These are phyloP conservation scores for Turdus rufiventris DNA, from an alignment of 2,113 vertebrate genomes.

Conservation along the genomic window DNA sequence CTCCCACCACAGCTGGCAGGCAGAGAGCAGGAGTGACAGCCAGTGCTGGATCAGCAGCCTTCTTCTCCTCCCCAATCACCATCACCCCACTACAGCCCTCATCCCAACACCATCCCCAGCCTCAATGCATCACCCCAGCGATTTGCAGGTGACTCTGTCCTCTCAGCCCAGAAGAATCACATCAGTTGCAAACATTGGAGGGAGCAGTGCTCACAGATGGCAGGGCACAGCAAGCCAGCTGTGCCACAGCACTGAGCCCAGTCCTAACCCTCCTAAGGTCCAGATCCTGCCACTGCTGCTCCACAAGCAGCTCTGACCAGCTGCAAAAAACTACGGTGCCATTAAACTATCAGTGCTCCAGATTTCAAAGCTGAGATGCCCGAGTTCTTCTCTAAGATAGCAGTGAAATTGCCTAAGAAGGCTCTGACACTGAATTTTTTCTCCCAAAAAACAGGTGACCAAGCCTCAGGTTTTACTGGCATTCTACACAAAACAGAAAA, in stretches of 20 bases:
- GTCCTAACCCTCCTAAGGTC: background rate
- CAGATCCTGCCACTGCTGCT: background rate
- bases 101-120: background rate
- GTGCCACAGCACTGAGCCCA: background rate
- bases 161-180: background rate
- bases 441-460: background rate
- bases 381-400: background rate
- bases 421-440: background rate
- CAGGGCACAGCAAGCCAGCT: background rate
- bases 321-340: background rate
- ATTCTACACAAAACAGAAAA: background rate
- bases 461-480: background rate
- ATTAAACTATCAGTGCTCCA: background rate
- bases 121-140: background rate
- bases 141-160: background rate
- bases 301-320: background rate
- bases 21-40: background rate
- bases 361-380: background rate
- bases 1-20: background rate
- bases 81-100: background rate
- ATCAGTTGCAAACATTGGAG: accelerated
- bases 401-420: background rate
- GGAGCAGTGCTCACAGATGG: background rate
- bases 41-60: background rate
- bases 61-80: background rate